Base-by-base conservation (phyloP, 2,888 invertebrate genomes). In the Drosophila histrio region DNA sequence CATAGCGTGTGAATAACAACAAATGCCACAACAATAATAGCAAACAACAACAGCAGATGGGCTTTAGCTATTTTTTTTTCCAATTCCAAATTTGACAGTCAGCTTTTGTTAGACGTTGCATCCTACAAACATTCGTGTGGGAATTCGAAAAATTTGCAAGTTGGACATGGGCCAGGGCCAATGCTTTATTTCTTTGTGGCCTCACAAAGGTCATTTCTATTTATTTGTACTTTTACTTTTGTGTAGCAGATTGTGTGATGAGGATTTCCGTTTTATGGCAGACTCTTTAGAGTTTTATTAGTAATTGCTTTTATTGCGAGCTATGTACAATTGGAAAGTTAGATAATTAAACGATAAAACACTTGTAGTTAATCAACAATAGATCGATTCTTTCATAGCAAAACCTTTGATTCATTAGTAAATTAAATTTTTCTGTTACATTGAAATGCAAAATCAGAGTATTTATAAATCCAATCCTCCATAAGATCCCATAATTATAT, bases 111-210 rank as follows among this genome's bases (percentile, higher is more conserved):
- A 17, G 26, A 24, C 26, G 47, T 24, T 47, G 58, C 44, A 59
- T 43, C 52, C 47, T 36, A 52, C 32, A 49, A 30, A 39, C 22
- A 38, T 66, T 58, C 59, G 61, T 78, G 69, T 77, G 77, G 79
- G 82, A 79, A 82, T 60, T 60, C 47, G 38, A 41, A 61, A 69
- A 71, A 61, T 77, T 76, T 77, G 72, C 76, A 76, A 58, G 77
- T 59, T 77, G 60, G 59, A 56, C 73, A 60, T 21, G 52, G 41
- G 47, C 49, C 77, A 77, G 53, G 60, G 77, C 58, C 72, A 72
- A 76, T 56, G 47, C 56, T 38, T 32, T 19, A 36, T 63, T 41
- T 53, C 19, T 47, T 30, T 44, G 24, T 44, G 26, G 8, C 38
- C 34, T 53, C 44, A 3, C 19, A 62, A 75, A 79, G 57, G 75